Conservation (phyloP, 2,113 vertebrate genomes). For the Nymphicus hollandicus region DNA sequence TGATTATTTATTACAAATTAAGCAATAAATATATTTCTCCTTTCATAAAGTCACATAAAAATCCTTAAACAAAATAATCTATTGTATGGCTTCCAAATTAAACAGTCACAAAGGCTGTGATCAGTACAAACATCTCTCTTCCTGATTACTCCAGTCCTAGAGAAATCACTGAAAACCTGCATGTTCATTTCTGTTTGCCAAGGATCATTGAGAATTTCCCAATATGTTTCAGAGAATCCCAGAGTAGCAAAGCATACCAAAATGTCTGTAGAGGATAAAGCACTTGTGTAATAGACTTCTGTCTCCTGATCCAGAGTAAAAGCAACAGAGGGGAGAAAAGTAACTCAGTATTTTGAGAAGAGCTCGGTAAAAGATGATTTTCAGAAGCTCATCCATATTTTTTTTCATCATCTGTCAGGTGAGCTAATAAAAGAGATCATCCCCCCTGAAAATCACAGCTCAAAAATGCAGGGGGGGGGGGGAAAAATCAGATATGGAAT, state of each 20-base stretch:
- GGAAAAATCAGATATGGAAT: neutral
- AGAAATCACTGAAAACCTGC: neutral
- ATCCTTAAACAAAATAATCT: neutral
- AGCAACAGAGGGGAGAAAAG: neutral
- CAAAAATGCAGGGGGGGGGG: neutral
- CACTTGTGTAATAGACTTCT: neutral
- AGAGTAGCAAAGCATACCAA: neutral
- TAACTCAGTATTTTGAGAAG: neutral
- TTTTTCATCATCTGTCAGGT: neutral
- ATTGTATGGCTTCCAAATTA: neutral
- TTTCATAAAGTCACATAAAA: neutral
- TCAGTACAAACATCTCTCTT: neutral
- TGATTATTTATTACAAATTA: neutral
- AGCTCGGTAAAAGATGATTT: neutral
- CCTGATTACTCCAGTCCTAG: neutral
- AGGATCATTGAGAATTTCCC: neutral
- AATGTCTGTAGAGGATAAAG: neutral
- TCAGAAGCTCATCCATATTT: neutral
- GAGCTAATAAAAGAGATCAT: neutral
- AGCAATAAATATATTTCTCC: neutral
- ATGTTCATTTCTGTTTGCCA: neutral
- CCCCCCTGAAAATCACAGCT: neutral
- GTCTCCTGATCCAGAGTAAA: neutral
- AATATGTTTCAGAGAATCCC: neutral
- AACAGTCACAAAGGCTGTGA: neutral